These are phyloP conservation scores for Nephrotoma flavescens DNA, from an alignment of 2,888 invertebrate species.

Conservation along the genomic window DNA sequence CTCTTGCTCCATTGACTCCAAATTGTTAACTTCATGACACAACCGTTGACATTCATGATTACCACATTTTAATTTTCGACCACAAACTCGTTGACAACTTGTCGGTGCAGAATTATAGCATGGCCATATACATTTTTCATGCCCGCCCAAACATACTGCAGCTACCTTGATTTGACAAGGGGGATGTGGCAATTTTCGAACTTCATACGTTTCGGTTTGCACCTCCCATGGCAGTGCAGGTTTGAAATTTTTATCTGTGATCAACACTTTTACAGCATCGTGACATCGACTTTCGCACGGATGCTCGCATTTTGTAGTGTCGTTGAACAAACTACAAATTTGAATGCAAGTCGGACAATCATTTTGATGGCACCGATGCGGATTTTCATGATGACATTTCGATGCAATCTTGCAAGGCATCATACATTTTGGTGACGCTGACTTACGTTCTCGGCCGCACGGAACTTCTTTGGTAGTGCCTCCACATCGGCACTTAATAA, in stretches of 20 bases:
- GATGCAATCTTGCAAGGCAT: conserved; percentile 58
- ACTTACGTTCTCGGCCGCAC: conserved; percentile 66
- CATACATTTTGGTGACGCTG: conserved; percentile 65
- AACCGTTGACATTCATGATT: conserved; percentile 58
- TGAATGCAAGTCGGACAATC: conserved; percentile 72
- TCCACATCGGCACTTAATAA: conserved; percentile 64
- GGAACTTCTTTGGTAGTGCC: conserved; percentile 62
- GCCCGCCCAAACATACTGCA: conserved; percentile 56
- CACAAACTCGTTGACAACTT: conserved; percentile 71
- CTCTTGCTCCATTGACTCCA: conserved; percentile 29
- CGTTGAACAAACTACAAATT: conserved; percentile 44
- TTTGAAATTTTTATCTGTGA: conserved; percentile 37
- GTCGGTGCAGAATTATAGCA: conserved; percentile 53
- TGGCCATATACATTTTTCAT: conserved; percentile 51
- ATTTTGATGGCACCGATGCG: conserved; percentile 69
- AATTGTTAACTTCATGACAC: conserved; percentile 53
- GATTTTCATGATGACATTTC: conserved; percentile 73
- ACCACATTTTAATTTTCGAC: conserved; percentile 52
- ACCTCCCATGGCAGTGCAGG: conserved; percentile 53
- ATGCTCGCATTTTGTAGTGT: conserved; percentile 34
- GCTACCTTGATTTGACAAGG: conserved; percentile 54
- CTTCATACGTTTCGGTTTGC: conserved; percentile 36
- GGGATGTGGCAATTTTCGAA: conserved; percentile 48
- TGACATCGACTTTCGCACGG: conserved; percentile 61
- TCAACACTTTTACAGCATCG: conserved; percentile 50